Conservation (phyloP, 2,113 vertebrate genomes). For the Strix aluco region DNA sequence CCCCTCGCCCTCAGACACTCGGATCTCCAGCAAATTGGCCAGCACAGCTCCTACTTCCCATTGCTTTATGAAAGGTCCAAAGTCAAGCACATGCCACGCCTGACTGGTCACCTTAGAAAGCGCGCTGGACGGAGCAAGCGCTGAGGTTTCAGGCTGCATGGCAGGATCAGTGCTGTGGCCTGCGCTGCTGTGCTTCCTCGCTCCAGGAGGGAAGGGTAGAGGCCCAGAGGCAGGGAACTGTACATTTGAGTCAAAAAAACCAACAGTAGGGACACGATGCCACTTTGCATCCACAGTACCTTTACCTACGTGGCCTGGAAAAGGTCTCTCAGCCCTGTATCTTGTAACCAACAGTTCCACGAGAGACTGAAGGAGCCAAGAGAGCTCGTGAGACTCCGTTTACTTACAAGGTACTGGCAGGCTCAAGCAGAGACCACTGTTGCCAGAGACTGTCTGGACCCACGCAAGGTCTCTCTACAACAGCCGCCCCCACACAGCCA, state of each 20-base stretch:
- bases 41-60: neutral
- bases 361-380: neutral
- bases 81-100: neutral
- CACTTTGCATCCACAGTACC: neutral
- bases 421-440: neutral
- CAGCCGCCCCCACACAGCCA: neutral
- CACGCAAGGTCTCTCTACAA: neutral
- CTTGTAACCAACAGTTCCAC: neutral
- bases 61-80: neutral
- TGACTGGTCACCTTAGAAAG: neutral
- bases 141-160: neutral
- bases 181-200: neutral
- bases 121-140: fast-evolving
- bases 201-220: neutral
- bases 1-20: neutral
- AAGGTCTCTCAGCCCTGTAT: neutral
- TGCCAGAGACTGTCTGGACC: neutral
- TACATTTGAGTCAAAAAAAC: neutral
- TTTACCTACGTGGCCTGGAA: neutral
- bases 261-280: neutral
- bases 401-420: neutral
- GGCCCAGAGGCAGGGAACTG: neutral
- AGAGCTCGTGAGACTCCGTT: neutral
- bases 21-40: neutral
- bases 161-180: neutral